Evolutionary conservation across 1,140 invertebrate genomes (phyloP).

Genomic region (Lanistes nyassanus): DNA sequence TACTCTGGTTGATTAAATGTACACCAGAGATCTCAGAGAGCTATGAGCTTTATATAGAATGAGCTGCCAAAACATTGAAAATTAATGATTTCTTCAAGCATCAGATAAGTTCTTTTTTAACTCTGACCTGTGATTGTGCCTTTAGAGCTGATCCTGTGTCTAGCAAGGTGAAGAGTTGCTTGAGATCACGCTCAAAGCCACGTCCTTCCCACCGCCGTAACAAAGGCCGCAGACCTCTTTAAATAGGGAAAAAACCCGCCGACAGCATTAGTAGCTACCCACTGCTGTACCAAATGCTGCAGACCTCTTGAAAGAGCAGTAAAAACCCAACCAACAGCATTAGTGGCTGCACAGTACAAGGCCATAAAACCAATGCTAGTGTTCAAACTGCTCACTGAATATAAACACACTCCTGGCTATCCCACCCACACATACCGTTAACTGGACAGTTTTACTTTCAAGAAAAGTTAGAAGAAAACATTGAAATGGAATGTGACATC

Average conservation of each 20-base stretch:
- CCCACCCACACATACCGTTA: neutral
- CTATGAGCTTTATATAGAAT: too few relatives aligned
- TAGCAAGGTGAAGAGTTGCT: conserved; percentile 49
- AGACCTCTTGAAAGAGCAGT: neutral
- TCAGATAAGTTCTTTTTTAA: too few relatives aligned
- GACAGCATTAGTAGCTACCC: neutral
- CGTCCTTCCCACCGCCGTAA: conserved; percentile 55
- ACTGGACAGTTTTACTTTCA: neutral
- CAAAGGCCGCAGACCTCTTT: conserved; percentile 55
- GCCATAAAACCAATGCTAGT: too few relatives aligned
- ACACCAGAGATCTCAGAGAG: too few relatives aligned
- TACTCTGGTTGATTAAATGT: too few relatives aligned
- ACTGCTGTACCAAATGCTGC: neutral
- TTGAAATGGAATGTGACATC: conserved; percentile 6
- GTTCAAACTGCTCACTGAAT: too few relatives aligned
- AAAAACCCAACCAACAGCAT: neutral
- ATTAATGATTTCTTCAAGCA: too few relatives aligned
- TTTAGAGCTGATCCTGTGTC: conserved; percentile 58
- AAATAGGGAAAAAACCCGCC: neutral
- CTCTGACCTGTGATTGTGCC: conserved; percentile 45
- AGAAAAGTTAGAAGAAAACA: neutral
- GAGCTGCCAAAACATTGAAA: too few relatives aligned
- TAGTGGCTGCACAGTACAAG: neutral
- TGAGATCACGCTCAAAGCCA: conserved; percentile 60
- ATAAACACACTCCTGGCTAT: neutral